Evolutionary conservation across 1,140 invertebrate genomes (phyloP), one percentile per base, ranked within the genome.

Genomic region (Drosophila suzukii): DNA sequence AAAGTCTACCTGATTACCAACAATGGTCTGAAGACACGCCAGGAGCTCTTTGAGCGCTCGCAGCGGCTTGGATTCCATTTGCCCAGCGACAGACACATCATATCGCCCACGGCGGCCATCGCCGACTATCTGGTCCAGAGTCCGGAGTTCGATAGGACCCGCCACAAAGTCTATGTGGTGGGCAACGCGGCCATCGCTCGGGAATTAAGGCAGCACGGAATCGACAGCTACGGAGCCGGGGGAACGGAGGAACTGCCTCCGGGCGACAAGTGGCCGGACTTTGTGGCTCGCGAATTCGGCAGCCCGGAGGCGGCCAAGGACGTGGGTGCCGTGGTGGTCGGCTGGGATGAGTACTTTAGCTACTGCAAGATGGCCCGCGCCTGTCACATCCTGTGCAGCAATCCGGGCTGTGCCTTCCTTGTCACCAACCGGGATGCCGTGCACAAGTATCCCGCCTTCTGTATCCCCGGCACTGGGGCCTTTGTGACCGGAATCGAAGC

Each of bases 301-400:
- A 47, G 55, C 50, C 89, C 76, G 2, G 17, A 92, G 94, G 44
- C 57, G 13, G 70, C 60, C 4, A 96, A 97, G 2, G 95, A 98
- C 77, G 95, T 99, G 57, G 96, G 95, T 13, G 97, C 97, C 15
- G 98, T 99, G 3, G 93, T 99, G 24, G 96, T 98, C 38, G 98
- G 97, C 20, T 99, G 98, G 93, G 98, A 99, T 93, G 94, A 96
- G 58, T 95, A 99, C 92, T 95, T 99, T 67, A 98, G 95, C 89
- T 98, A 97, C 89, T 94, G 95, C 2, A 99, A 99, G 93, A 94
- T 99, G 71, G 93, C 97, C 63, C 98, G 97, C 92, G 98, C 98
- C 36, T 95, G 96, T 1, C 95, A 95, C 38, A 99, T 99, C 92
- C 93, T 98, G 5, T 94, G 94, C 13, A 67, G 56, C 57, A 78